Evolutionary conservation across 2,113 vertebrate species (phyloP), one percentile per base, ranked within the genome.

Genomic region (Erpornis zantholeuca): DNA sequence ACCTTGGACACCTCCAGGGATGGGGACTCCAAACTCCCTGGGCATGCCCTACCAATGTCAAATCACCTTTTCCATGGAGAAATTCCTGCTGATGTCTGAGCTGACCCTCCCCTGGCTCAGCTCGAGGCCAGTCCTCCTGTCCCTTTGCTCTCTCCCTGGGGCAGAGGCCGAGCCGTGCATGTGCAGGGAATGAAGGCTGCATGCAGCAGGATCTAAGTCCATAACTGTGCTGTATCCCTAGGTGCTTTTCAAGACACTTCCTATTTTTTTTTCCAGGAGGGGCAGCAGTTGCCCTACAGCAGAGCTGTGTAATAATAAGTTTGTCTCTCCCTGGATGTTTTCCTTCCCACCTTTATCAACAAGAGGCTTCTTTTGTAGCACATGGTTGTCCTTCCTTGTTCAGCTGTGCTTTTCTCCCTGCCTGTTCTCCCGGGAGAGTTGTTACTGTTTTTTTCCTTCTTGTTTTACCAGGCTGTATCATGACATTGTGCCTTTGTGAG

Each of bases 91-190:
- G 11, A 2, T 49, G 40, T 11, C 47, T 45, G 6, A 0, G 14
- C 54, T 53, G 60, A 33, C 2, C 36, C 15, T 65, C 5, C 8
- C 33, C 69, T 66, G 45, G 69, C 31, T 2, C 33, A 44, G 10
- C 2, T 1, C 7, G 61, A 10, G 60, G 20, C n/a, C 8, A 5
- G 3, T 35, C 70, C 63, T 54, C 17, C 1, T 6, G 8, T 54
- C n/a, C 69, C 29, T 0, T 42, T 25, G 40, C 47, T 27, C 0
- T 28, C 61, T 35, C 40, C n/a, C 25, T 69, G 63, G 11, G 68
- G 54, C 63, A 76, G 54, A 54, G 54, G 1, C 79, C 1, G 0
- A 12, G 16, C 40, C 0, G 0, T 3, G 5, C 3, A 0, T 5
- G 20, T 12, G 56, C 44, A 12, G 44, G 76, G 35, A 44, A 12